phyloP scores from a whole-genome alignment of 2,797 vertebrate genomes.

The Tachyglossus aculeatus region DNA sequence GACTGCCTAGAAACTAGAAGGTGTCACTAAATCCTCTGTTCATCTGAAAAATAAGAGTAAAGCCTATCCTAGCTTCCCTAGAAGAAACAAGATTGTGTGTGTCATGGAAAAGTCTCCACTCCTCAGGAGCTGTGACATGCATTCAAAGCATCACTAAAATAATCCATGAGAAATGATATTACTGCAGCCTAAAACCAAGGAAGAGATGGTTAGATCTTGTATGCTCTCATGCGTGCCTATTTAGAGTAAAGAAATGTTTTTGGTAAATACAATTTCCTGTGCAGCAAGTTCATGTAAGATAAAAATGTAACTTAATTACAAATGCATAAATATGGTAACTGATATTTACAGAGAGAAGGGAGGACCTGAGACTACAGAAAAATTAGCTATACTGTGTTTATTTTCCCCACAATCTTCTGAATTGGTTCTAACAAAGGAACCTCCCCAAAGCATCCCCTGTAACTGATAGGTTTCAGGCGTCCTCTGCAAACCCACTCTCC shows the following conservation, averaged over 20 bases:
- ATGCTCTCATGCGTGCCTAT: constrained; percentile 43
- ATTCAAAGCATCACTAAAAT: too few relatives aligned
- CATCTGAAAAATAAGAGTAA: too few relatives aligned
- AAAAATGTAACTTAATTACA: constrained; percentile 51
- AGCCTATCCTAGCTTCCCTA: too few relatives aligned
- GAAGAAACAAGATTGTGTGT: too few relatives aligned
- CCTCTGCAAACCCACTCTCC: constrained; percentile 23
- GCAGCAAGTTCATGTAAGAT: constrained; percentile 41
- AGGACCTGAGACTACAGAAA: constrained; percentile 44
- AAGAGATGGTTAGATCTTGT: too few relatives aligned
- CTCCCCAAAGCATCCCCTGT: constrained; percentile 51
- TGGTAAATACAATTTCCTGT: constrained; percentile 58
- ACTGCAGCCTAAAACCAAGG: too few relatives aligned
- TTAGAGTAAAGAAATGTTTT: constrained; percentile 44
- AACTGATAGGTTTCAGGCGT: constrained; percentile 35
- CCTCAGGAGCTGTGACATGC: too few relatives aligned
- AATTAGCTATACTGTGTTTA: constrained; percentile 7
- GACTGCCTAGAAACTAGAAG: too few relatives aligned
- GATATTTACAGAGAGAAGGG: constrained; percentile 62
- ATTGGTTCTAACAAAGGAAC: constrained; percentile 48
- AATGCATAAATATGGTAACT: constrained; percentile 59
- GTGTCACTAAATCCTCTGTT: too few relatives aligned
- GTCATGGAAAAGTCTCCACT: too few relatives aligned
- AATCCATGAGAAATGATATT: too few relatives aligned
- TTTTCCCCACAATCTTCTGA: constrained; percentile 53